phyloP scores from a whole-genome alignment of 2,797 vertebrate genomes.

The Clamator glandarius region DNA sequence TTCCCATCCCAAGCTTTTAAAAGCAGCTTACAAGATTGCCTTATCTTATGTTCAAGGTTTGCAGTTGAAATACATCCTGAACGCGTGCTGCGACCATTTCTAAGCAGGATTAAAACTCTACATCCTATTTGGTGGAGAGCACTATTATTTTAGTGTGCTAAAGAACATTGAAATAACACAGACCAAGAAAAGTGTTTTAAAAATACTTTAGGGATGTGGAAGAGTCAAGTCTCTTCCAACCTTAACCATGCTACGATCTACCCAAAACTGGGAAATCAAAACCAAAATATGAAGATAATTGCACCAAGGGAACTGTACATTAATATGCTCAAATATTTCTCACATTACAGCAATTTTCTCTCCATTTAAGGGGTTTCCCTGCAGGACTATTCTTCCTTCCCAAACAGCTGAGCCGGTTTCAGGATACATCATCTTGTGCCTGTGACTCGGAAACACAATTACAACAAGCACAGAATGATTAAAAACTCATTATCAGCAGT shows the following conservation, averaged over 20 bases:
- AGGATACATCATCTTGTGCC: background rate
- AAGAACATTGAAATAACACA: background rate
- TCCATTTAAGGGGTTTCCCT: background rate
- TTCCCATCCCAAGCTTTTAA: background rate
- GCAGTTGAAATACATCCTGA: background rate
- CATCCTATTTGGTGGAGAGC: background rate
- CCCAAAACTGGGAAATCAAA: background rate
- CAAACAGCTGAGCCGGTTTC: background rate
- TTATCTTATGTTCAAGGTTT: background rate
- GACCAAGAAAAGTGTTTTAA: background rate
- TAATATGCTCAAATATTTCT: background rate
- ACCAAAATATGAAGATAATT: background rate
- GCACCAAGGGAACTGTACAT: background rate
- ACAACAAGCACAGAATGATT: background rate
- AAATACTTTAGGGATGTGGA: background rate
- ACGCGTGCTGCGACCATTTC: fast-evolving
- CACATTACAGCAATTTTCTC: background rate
- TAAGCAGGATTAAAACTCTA: background rate
- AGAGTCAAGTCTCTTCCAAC: background rate
- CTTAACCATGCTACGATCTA: background rate
- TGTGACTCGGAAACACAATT: background rate
- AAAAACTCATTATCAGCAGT: background rate
- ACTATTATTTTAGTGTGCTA: background rate
- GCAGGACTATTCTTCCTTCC: background rate
- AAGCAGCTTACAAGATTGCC: background rate